These are phyloP conservation scores for Mayetiola destructor DNA, from an alignment of 2,888 invertebrate genomes.

Conservation along the genomic window DNA sequence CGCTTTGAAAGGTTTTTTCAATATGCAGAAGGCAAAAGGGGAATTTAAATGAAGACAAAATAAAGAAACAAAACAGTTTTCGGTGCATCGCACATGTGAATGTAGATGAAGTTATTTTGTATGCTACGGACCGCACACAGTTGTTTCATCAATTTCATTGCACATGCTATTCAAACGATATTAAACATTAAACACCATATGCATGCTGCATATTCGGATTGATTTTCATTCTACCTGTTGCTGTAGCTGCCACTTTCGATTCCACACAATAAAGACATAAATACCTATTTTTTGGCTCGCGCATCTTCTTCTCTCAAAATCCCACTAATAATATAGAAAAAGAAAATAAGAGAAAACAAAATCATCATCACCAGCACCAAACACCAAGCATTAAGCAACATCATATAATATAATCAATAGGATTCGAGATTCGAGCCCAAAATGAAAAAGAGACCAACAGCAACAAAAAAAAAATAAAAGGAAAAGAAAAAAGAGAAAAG, in stretches of 20 bases:
- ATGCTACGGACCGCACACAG: constrained; percentile 9
- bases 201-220: too few relatives aligned
- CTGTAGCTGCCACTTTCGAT: neutral
- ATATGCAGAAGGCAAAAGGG: too few relatives aligned
- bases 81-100: too few relatives aligned
- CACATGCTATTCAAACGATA: constrained; percentile 9
- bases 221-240: constrained; percentile 11
- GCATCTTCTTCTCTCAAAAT: constrained; percentile 9
- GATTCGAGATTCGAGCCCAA: neutral
- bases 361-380: constrained; percentile 1
- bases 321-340: constrained; percentile 4
- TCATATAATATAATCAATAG: too few relatives aligned
- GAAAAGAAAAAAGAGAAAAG: neutral
- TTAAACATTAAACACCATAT: neutral
- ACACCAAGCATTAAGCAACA: neutral
- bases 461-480: neutral
- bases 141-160: constrained; percentile 3
- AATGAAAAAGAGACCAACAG: neutral
- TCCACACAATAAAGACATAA: neutral
- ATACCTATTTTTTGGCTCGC: constrained; percentile 13
- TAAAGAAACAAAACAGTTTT: too few relatives aligned
- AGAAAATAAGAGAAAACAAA: neutral
- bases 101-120: too few relatives aligned
- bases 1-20: too few relatives aligned
- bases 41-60: too few relatives aligned